phyloP scores from a whole-genome alignment of 1,140 invertebrate genomes.

The Paralvinella palmiformis region DNA sequence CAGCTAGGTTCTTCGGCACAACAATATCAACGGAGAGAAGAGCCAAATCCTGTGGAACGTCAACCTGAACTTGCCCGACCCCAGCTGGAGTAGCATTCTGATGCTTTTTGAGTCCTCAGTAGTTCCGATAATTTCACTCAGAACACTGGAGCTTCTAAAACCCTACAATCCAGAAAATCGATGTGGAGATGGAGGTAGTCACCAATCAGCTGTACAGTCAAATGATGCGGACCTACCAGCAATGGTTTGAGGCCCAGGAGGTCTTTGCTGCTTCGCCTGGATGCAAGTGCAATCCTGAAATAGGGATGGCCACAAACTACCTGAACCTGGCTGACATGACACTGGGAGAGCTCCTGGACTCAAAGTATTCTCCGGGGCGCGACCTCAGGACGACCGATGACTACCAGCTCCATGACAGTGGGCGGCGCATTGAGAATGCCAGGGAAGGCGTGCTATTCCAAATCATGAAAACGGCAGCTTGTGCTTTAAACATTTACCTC shows the following conservation, averaged over 20 bases:
- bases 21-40: constrained; percentile 12
- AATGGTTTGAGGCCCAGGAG: too few relatives aligned
- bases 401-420: neutral
- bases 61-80: constrained; percentile 22
- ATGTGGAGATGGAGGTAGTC: constrained; percentile 19
- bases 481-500: neutral
- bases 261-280: too few relatives aligned
- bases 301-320: too few relatives aligned
- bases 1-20: constrained; percentile 12
- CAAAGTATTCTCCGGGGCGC: neutral
- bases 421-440: neutral
- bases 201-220: constrained; percentile 24
- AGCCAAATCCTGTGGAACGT: constrained; percentile 20
- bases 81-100: constrained; percentile 22
- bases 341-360: too few relatives aligned
- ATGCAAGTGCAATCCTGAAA: too few relatives aligned
- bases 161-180: constrained; percentile 21
- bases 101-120: constrained; percentile 22
- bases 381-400: neutral
- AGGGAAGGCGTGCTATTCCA: neutral
- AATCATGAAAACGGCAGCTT: neutral
- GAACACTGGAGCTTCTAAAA: constrained; percentile 12
- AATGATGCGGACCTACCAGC: constrained; percentile 20
- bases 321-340: too few relatives aligned
- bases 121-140: neutral